Percentiles rank a stretch among this genome's conserved stretches.
Evolutionary conservation across 2,797 vertebrate species (phyloP).

Genomic region (Thalassophryne amazonica): DNA sequence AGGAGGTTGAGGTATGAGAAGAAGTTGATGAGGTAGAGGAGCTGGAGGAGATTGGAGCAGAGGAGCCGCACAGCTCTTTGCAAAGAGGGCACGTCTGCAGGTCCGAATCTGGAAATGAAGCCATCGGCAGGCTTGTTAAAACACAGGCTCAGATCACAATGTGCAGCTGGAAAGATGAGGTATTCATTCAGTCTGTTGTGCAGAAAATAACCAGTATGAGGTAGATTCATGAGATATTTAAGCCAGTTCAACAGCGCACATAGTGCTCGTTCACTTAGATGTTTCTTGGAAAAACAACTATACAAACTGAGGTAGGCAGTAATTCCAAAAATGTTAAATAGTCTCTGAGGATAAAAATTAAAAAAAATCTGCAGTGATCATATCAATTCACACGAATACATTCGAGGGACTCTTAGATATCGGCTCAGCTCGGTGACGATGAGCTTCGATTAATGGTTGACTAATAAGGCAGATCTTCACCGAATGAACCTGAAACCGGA

Average conservation of each 20-base stretch:
- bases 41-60: conserved; percentile 84
- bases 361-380: background rate
- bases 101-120: conserved; percentile 89
- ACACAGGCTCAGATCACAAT: conserved; percentile 51
- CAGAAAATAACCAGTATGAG: conserved; percentile 45
- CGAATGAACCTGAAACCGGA: conserved; percentile 33
- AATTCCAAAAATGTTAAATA: background rate
- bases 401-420: conserved; percentile 6
- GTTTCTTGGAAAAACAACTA: conserved; percentile 18
- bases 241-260: conserved; percentile 35
- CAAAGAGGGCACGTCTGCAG: conserved; percentile 91
- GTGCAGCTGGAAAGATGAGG: conserved; percentile 33
- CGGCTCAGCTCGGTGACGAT: background rate
- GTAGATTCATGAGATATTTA: conserved; percentile 59
- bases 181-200: conserved; percentile 32
- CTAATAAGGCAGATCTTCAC: conserved; percentile 10
- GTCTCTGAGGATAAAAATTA: conserved; percentile 11
- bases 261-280: conserved; percentile 13
- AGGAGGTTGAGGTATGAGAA: conserved; percentile 87
- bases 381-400: conserved; percentile 5
- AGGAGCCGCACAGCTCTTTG: conserved; percentile 91
- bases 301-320: conserved; percentile 34
- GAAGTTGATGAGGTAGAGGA: conserved; percentile 90
- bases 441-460: conserved; percentile 8
- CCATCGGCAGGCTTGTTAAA: conserved; percentile 74